Evolutionary conservation across 2,797 vertebrate genomes (phyloP).

Genomic region (Thamnophis elegans): DNA sequence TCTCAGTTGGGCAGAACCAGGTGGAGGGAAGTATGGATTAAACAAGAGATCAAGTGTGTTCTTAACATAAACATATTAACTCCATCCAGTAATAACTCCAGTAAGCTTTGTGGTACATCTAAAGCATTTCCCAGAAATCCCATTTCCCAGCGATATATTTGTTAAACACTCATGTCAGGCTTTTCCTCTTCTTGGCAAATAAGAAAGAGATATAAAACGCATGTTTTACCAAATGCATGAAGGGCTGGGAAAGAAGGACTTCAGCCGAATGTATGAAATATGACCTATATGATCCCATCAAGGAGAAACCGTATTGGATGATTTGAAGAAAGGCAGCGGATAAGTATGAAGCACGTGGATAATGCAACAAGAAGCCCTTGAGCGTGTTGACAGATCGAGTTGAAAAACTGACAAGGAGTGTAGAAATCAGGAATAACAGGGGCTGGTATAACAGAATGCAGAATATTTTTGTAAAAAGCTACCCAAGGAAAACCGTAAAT

Average conservation of each 20-base stretch:
- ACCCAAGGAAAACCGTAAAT: background rate
- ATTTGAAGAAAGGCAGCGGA: conserved; percentile 33
- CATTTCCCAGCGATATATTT: conserved; percentile 16
- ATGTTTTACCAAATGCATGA: conserved; percentile 13
- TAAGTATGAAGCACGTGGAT: conserved; percentile 21
- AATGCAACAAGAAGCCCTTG: conserved; percentile 28
- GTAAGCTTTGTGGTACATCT: background rate
- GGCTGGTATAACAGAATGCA: conserved; percentile 13
- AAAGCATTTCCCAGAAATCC: background rate
- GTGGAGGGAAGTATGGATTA: background rate
- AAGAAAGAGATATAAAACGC: conserved; percentile 36
- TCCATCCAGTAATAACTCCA: background rate
- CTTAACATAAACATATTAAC: background rate
- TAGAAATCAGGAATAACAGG: conserved; percentile 14
- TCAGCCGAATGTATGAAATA: conserved; percentile 34
- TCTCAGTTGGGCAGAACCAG: background rate
- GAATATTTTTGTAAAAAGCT: background rate
- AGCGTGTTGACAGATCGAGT: conserved; percentile 21
- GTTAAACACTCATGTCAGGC: conserved; percentile 31
- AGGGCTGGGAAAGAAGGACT: conserved; percentile 15
- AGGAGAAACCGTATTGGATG: conserved; percentile 26
- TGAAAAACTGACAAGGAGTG: conserved; percentile 28
- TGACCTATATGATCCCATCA: conserved; percentile 37
- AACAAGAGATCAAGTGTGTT: background rate
- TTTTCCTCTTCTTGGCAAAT: conserved; percentile 24